A percentile compares a stretch with the other conserved stretches of the same genome.
Evolutionary conservation across 2,797 vertebrate species (phyloP).

Genomic region (Paguma larvata): DNA sequence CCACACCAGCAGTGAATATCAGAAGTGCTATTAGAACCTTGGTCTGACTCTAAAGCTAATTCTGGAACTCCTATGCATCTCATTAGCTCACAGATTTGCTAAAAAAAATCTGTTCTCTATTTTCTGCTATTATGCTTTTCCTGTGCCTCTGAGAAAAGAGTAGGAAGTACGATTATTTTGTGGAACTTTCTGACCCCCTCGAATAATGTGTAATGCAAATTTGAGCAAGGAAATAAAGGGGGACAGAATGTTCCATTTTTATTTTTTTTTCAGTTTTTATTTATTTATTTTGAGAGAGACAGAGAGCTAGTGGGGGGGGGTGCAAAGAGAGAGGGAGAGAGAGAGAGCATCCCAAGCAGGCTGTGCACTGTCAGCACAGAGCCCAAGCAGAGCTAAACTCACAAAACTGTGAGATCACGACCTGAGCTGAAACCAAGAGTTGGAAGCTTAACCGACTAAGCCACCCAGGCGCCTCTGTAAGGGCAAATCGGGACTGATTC

Average conservation of each 20-base stretch:
- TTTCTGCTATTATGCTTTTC: neutral
- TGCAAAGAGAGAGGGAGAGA: too few species aligned
- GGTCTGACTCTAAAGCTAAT: neutral
- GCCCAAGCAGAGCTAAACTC: too few species aligned
- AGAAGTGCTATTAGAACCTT: neutral
- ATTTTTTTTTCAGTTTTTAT: neutral
- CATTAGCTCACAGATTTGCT: neutral
- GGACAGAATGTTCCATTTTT: constrained; percentile 11
- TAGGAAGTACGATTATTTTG: neutral
- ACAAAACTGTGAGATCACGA: too few species aligned
- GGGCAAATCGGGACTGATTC: too few species aligned
- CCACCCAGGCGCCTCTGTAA: too few species aligned
- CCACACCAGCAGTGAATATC: neutral
- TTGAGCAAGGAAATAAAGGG: constrained; percentile 43
- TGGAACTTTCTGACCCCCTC: neutral
- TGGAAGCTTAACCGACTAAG: too few species aligned
- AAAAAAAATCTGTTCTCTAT: neutral
- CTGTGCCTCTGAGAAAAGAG: neutral
- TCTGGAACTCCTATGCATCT: neutral
- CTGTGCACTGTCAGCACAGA: too few species aligned
- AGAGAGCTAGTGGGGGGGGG: too few species aligned
- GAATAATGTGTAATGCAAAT: neutral
- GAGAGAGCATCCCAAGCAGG: too few species aligned
- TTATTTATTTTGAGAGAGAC: too few species aligned
- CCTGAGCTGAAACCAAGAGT: too few species aligned